phyloP scores from a whole-genome alignment of 2,113 vertebrate species.

The Recurvirostra avosetta region DNA sequence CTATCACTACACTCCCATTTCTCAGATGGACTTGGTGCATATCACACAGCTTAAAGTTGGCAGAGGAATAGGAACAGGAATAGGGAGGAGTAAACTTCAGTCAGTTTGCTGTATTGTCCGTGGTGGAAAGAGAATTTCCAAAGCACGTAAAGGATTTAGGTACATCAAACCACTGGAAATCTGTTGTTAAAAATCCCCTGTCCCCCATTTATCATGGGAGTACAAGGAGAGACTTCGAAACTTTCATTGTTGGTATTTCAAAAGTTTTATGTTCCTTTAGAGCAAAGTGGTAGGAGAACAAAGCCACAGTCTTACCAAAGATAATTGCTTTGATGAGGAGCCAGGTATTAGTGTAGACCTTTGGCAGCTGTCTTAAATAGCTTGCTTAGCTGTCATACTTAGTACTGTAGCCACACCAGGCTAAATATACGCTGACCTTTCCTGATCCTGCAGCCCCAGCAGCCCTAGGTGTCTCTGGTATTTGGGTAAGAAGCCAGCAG shows the following conservation, averaged over 20 bases:
- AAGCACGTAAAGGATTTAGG: background rate
- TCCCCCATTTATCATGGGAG: background rate
- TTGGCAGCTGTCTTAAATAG: background rate
- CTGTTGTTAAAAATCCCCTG: background rate
- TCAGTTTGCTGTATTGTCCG: background rate
- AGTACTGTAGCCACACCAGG: background rate
- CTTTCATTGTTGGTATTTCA: background rate
- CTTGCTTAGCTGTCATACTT: background rate
- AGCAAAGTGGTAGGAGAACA: background rate
- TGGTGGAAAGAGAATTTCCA: background rate
- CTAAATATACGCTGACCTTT: background rate
- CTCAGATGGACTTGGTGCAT: background rate
- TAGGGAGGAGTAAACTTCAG: background rate
- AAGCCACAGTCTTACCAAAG: background rate
- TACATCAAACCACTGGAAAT: background rate
- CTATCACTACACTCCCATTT: background rate
- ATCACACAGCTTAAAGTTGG: background rate
- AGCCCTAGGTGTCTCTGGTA: background rate
- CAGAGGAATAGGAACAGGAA: background rate
- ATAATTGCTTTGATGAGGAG: background rate
- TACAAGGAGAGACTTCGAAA: background rate
- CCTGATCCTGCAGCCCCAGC: background rate
- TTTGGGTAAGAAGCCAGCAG: background rate
- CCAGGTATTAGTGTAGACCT: background rate
- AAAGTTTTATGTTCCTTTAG: background rate